These are phyloP conservation scores for Limonius californicus DNA, from an alignment of 1,140 invertebrate species.

Conservation along the genomic window DNA sequence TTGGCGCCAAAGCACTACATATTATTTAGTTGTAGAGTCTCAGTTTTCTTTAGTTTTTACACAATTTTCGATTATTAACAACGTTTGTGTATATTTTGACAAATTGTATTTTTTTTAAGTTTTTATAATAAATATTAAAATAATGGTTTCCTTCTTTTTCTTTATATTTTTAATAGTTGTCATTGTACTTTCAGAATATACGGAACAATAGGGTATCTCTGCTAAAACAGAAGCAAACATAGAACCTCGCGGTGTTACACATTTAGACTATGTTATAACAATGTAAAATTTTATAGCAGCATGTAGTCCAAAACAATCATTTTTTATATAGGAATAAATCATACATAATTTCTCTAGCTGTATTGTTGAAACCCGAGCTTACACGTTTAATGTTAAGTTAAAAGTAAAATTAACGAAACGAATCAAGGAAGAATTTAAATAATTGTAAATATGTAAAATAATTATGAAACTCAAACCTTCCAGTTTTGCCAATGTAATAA, in stretches of 20 bases:
- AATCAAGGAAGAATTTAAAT: slow-evolving; percentile 19
- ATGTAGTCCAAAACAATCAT: slow-evolving; percentile 27
- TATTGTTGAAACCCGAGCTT: slow-evolving; percentile 14
- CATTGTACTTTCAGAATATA: background rate
- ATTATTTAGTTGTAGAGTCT: too few relatives aligned
- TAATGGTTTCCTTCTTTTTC: too few relatives aligned
- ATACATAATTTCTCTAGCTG: background rate
- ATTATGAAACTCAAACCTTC: slow-evolving; percentile 46
- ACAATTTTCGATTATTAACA: too few relatives aligned
- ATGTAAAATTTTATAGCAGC: slow-evolving; percentile 16
- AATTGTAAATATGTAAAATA: slow-evolving; percentile 30
- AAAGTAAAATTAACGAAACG: slow-evolving; percentile 12
- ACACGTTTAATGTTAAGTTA: slow-evolving; percentile 17
- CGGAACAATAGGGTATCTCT: slow-evolving; percentile 10
- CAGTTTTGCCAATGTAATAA: slow-evolving; percentile 45
- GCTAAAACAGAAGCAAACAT: background rate
- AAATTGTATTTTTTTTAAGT: background rate
- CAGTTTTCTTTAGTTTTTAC: too few relatives aligned
- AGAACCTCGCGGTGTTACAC: slow-evolving; percentile 3
- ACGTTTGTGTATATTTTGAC: background rate
- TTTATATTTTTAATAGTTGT: background rate
- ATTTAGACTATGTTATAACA: slow-evolving; percentile 3
- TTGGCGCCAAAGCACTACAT: too few relatives aligned
- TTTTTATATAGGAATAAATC: slow-evolving; percentile 5
- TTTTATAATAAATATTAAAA: background rate